Percentiles rank a stretch among this genome's conserved stretches.
phyloP scores from a whole-genome alignment of 2,888 invertebrate genomes.

The Amblyjoppa proteus region DNA sequence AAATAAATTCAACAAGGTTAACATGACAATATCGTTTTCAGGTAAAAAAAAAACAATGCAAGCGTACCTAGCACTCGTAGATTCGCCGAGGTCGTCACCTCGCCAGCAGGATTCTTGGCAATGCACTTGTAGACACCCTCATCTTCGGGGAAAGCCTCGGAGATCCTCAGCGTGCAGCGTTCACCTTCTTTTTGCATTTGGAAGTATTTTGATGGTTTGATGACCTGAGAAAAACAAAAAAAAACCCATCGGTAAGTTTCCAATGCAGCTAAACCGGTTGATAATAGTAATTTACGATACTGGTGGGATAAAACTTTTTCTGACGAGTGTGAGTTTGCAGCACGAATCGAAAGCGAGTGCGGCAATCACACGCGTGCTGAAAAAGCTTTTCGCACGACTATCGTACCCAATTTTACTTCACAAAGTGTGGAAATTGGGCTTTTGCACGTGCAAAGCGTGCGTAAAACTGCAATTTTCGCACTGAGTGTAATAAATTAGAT shows the following conservation, averaged over 20 bases:
- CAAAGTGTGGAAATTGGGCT: no score
- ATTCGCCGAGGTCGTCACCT: conserved; percentile 91
- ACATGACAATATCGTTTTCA: not conserved
- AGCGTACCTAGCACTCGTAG: conserved; percentile 89
- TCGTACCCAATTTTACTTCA: no score
- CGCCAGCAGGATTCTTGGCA: conserved; percentile 93
- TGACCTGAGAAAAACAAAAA: conserved; percentile 85
- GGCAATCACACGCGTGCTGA: no score
- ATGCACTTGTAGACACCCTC: conserved; percentile 99
- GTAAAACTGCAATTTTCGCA: no score
- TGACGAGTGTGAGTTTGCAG: no score
- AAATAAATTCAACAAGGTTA: not conserved
- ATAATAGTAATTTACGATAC: no score
- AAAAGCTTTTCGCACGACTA: no score
- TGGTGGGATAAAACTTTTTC: no score
- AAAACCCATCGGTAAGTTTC: not conserved
- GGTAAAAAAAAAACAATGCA: conserved; percentile 64
- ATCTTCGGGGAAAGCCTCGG: conserved; percentile 99
- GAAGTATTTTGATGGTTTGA: conserved; percentile 99
- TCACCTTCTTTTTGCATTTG: conserved; percentile 97
- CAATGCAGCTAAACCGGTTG: not conserved
- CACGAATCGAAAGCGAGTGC: no score
- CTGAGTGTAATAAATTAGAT: no score
- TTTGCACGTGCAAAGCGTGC: no score
- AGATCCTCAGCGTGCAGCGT: conserved; percentile 94